Evolutionary conservation across 2,113 vertebrate genomes (phyloP), one percentile per base, ranked within the genome.

Genomic region (Cryptotis parvus): DNA sequence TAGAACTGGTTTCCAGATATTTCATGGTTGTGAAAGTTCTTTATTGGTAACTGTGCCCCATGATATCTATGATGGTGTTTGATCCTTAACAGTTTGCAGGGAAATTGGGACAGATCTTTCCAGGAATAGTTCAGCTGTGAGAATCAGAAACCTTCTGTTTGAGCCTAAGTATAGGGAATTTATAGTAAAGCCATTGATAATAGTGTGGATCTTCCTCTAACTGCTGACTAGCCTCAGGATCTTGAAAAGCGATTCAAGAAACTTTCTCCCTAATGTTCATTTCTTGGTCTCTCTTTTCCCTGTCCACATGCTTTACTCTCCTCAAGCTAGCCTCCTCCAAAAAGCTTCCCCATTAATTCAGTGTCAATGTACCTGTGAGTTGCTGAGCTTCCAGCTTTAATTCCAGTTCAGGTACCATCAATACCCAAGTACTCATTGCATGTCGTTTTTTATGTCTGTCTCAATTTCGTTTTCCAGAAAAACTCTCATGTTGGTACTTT

Each of bases 1-100:
- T 49, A 84, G 63, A 87, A 49, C 41, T 69, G 49, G 91, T 91
- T 94, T 55, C 84, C 87, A 94, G 68, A 49, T 75, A 89, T 68
- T 61, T 72, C 45, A 39, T 81, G 76, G 91, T 63, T 61, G 35
- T 66, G 22, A 0, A 14, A 63, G 24, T 27, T 87, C 20, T 80
- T 93, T 52, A 20, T 20, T 69, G 72, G 86, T 85, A 79, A 63
- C 86, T 33, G 61, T 89, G 83, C 33, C 9, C 43, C 86, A 91
- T 84, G 77, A 89, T 43, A 69, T 55, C 22, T 3, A 33, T 37
- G 74, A 76, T 81, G 68, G 86, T 37, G 84, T 92, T 92, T 74
- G 89, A 91, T 84, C 45, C 91, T 74, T 43, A 80, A 94, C 84
- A 68, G 72, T 79, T 66, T 65, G 11, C 41, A 10, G 83, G 31